Evolutionary conservation across 2,797 vertebrate genomes (phyloP).

Genomic region (Liparis tanakae): DNA sequence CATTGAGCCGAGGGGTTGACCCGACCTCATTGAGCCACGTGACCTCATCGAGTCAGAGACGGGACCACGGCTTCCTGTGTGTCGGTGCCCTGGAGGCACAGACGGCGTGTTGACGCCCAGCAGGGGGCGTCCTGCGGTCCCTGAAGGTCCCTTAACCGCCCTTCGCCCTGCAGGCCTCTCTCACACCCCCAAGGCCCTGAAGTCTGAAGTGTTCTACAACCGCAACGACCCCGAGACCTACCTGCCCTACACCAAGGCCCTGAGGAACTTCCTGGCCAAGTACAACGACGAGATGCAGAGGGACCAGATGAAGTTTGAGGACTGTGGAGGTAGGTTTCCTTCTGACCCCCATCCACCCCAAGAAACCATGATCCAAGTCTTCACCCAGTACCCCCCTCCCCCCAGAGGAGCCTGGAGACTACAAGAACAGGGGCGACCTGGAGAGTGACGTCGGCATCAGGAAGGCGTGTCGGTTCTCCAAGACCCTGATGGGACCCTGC

Average conservation of each 20-base stretch:
- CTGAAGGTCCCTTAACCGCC: neutral
- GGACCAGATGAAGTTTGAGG: slow-evolving; percentile 84
- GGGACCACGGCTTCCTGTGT: no score
- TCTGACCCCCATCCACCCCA: no score
- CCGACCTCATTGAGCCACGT: no score
- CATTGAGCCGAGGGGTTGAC: no score
- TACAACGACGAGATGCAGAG: slow-evolving; percentile 78
- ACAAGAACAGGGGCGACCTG: slow-evolving; percentile 85
- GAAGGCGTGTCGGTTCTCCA: slow-evolving; percentile 89
- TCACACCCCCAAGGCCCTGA: slow-evolving; percentile 87
- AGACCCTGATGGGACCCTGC: slow-evolving; percentile 87
- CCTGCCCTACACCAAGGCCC: slow-evolving; percentile 76
- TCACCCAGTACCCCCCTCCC: neutral
- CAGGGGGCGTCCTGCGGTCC: no score
- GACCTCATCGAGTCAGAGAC: no score
- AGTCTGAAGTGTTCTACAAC: slow-evolving; percentile 87
- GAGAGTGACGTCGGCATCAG: slow-evolving; percentile 82
- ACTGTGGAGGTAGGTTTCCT: slow-evolving; percentile 85
- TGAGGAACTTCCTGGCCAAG: slow-evolving; percentile 82
- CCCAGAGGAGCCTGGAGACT: slow-evolving; percentile 77
- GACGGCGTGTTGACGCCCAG: no score
- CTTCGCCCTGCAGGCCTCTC: slow-evolving; percentile 83
- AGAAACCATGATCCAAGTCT: no score
- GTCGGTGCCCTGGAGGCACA: no score
- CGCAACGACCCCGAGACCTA: slow-evolving; percentile 73